Base-by-base conservation (phyloP, 2,888 invertebrate genomes). In the Tiliacea citrago region DNA sequence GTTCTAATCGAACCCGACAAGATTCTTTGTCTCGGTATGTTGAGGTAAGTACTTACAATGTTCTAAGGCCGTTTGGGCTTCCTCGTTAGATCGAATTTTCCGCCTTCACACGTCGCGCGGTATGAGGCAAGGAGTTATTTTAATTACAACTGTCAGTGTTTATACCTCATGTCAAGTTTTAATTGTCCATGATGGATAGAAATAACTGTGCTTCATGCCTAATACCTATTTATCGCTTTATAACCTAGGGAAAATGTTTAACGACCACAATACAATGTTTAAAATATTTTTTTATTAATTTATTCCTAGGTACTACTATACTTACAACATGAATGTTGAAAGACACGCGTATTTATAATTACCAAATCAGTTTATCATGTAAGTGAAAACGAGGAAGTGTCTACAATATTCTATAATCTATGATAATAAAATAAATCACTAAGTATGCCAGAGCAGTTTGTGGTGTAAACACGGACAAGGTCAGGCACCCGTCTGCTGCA, bases 371-470 rank as follows among this genome's bases (percentile, higher is more conserved):
- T 60, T 66, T 61, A 70, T 74, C 49, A 62, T 55, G 63, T 60
- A 24, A 65, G 68, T 61, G 74, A 67, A 77, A 82, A 79, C 60
- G 42, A 87, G 88, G 87, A 89, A 89, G 86, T 87, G 79, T 86
- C 35, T 61, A 60, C 63, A 35, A 47, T 61, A 65, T 77, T 76
- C 75, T 73, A 81, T 78, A 81, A 77, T 73, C 79, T 82, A 79
- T 88, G 89, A 86, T 90, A 89, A 90, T 89, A 90, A 88, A 89
- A 91, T 92, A 91, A 91, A 91, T 92, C 91, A 92, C 82, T 82
- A 29, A 29, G 29, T 29, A 87, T 88, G 88, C 81, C 84, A 73
- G 86, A 88, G 81, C 73, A 78, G 89, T 84, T 86, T 81, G 82
- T 78, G 83, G 79, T 86, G 90, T 89, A 90, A 89, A 90, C 88